phyloP scores from a whole-genome alignment of 2,888 invertebrate genomes.

The Tuta absoluta region DNA sequence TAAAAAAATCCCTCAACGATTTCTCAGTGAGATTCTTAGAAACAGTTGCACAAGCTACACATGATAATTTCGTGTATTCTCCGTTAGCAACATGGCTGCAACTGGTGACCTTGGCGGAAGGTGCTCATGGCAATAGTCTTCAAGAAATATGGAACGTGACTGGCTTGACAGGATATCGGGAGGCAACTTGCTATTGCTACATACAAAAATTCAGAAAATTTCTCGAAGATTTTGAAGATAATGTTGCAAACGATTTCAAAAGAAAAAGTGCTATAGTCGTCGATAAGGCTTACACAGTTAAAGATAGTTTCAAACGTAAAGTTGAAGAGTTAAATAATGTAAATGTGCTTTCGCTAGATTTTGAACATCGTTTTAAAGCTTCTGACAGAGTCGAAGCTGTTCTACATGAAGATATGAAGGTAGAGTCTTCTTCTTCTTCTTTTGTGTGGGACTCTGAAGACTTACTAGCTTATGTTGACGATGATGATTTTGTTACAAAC shows the following conservation, averaged over 20 bases:
- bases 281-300: constrained; percentile 52
- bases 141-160: constrained; percentile 57
- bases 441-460: too few species aligned
- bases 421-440: too few species aligned
- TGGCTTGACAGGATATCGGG: constrained; percentile 41
- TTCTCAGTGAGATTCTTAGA: constrained; percentile 60
- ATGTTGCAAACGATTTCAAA: constrained; percentile 43
- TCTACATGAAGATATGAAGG: constrained; percentile 39
- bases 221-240: constrained; percentile 46
- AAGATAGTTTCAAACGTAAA: constrained; percentile 45
- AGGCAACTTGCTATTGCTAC: constrained; percentile 53
- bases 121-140: constrained; percentile 50
- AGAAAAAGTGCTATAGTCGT: constrained; percentile 52
- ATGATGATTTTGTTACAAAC: constrained; percentile 53
- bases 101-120: constrained; percentile 56
- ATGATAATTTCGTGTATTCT: constrained; percentile 62
- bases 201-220: constrained; percentile 47
- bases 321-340: constrained; percentile 47
- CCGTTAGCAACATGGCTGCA: constrained; percentile 65
- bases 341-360: constrained; percentile 50
- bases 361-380: constrained; percentile 44
- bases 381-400: constrained; percentile 47
- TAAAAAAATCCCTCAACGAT: constrained; percentile 54
- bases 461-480: constrained; percentile 38
- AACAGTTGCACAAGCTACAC: constrained; percentile 51